These are phyloP conservation scores for Thereva unica DNA, from an alignment of 2,888 invertebrate genomes.

Conservation along the genomic window DNA sequence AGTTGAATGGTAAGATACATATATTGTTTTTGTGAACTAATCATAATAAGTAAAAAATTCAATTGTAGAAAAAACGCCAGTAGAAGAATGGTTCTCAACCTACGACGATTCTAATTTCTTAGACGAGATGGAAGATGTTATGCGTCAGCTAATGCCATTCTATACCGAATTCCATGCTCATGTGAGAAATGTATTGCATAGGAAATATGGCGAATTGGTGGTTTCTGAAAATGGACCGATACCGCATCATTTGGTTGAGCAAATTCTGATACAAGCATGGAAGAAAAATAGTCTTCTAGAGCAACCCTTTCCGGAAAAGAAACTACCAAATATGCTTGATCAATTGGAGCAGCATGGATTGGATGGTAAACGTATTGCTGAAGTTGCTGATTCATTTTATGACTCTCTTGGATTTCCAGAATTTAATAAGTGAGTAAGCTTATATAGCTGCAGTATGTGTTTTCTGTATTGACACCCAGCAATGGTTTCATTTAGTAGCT, in stretches of 20 bases:
- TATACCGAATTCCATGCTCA: slow-evolving; percentile 84
- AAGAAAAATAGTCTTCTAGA: slow-evolving; percentile 59
- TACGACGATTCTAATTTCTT: slow-evolving; percentile 50
- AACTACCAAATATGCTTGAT: slow-evolving; percentile 71
- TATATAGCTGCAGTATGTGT: too few relatives aligned
- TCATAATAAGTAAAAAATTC: slow-evolving; percentile 3
- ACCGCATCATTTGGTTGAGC: slow-evolving; percentile 75
- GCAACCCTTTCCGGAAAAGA: slow-evolving; percentile 72
- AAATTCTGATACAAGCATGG: slow-evolving; percentile 54
- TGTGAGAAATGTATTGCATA: slow-evolving; percentile 69
- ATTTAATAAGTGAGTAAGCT: slow-evolving; percentile 14
- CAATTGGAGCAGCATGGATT: slow-evolving; percentile 46
- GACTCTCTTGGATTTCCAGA: slow-evolving; percentile 48
- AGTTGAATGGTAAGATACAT: slow-evolving; percentile 46
- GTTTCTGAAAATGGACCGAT: slow-evolving; percentile 71
- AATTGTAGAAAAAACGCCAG: slow-evolving; percentile 36
- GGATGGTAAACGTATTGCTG: slow-evolving; percentile 49
- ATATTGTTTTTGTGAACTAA: neutral
- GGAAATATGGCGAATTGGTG: slow-evolving; percentile 67
- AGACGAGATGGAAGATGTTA: slow-evolving; percentile 52
- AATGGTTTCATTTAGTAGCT: too few relatives aligned
- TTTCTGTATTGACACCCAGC: too few relatives aligned
- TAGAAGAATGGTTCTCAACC: slow-evolving; percentile 51
- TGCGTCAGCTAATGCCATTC: slow-evolving; percentile 77
- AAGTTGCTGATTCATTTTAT: slow-evolving; percentile 52